phyloP scores from a whole-genome alignment of 2,797 vertebrate genomes.

The Diglossa cyanea region DNA sequence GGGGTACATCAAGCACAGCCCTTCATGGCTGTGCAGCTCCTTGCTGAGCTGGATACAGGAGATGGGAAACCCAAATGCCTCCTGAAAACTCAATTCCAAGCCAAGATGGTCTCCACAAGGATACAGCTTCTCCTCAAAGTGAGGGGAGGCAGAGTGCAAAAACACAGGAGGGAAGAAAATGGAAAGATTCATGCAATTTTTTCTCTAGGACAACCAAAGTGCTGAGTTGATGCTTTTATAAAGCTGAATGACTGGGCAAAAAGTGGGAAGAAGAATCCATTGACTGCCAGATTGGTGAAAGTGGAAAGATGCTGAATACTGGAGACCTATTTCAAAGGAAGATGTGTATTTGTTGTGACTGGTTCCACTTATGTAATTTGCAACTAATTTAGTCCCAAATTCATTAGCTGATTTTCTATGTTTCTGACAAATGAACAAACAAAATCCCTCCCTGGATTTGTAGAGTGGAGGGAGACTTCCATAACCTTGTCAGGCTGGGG shows the following conservation, averaged over 20 bases:
- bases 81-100: accelerated
- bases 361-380: not conserved
- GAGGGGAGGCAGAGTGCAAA: not conserved
- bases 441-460: not conserved
- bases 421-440: not conserved
- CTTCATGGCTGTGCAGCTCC: not conserved
- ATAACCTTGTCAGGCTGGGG: not conserved
- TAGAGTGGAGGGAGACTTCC: not conserved
- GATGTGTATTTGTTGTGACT: not conserved
- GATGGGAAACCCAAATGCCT: not conserved
- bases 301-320: not conserved
- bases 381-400: not conserved
- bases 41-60: accelerated
- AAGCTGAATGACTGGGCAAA: not conserved
- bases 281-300: not conserved
- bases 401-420: not conserved
- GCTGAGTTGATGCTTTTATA: not conserved
- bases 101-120: not conserved
- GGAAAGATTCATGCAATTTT: not conserved
- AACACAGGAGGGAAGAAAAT: not conserved
- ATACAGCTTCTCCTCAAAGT: not conserved
- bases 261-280: not conserved
- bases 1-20: not conserved
- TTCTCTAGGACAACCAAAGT: not conserved
- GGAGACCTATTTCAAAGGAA: not conserved